A percentile compares a stretch with the other conserved stretches of the same genome.
Evolutionary conservation across 2,797 vertebrate genomes (phyloP).

Genomic region (Enteromius trimaculatus): DNA sequence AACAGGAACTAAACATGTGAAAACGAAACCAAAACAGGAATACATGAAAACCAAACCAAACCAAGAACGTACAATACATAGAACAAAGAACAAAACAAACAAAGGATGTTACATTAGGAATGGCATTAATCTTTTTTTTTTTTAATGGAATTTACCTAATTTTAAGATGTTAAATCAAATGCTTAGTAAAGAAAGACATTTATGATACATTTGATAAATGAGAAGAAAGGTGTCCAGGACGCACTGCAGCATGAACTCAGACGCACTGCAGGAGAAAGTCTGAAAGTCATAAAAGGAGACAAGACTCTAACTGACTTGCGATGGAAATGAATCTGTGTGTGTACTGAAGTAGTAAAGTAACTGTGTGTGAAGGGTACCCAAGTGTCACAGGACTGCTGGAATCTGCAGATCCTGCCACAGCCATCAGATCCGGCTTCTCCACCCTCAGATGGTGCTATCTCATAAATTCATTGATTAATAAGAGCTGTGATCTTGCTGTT

Average conservation of each 20-base stretch:
- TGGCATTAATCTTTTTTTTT: not conserved
- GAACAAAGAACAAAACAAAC: no score
- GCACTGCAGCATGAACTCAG: not conserved
- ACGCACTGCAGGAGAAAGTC: not conserved
- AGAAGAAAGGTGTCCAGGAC: not conserved
- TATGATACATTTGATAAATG: not conserved
- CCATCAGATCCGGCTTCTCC: not conserved
- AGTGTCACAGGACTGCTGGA: conserved; percentile 29
- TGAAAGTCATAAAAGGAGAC: conserved; percentile 22
- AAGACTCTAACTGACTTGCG: not conserved
- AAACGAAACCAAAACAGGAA: no score
- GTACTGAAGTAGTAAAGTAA: not conserved
- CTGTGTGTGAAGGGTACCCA: conserved; percentile 35
- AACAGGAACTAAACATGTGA: no score
- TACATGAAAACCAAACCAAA: no score
- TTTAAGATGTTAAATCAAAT: not conserved
- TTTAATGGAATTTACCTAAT: not conserved
- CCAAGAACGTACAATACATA: no score
- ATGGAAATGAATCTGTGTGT: conserved; percentile 12
- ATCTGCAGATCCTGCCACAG: conserved; percentile 46
- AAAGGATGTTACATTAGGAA: not conserved
- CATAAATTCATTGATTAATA: conserved; percentile 42
- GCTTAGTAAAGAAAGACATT: not conserved
- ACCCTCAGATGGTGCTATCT: conserved; percentile 29
- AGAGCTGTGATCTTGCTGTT: conserved; percentile 1